Conservation (phyloP, 2,113 vertebrate genomes). For the Hemiscyllium ocellatum region DNA sequence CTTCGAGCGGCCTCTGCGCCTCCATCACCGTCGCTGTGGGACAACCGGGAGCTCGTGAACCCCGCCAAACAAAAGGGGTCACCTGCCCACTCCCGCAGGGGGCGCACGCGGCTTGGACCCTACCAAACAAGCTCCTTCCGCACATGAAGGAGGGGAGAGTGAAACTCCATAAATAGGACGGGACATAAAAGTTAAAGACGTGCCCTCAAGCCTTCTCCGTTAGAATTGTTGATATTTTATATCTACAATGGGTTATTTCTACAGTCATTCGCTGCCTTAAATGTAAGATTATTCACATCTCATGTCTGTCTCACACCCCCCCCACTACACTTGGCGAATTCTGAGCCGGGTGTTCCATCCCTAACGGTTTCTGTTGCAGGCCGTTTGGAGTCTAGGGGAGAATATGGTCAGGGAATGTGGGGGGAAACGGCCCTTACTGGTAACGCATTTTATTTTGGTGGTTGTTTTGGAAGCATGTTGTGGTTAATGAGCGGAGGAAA, state of each 20-base stretch:
- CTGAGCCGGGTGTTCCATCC: neutral
- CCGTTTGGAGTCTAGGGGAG: neutral
- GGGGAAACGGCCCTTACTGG: neutral
- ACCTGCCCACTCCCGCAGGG: neutral
- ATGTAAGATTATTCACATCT: neutral
- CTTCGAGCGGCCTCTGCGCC: conserved; percentile 56
- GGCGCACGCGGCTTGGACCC: neutral
- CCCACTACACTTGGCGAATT: neutral
- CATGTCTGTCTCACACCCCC: neutral
- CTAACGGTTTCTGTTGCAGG: neutral
- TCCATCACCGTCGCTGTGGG: conserved; percentile 43
- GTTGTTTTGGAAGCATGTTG: neutral
- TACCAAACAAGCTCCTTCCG: neutral
- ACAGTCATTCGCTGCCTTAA: neutral
- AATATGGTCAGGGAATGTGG: neutral
- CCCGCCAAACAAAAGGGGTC: neutral
- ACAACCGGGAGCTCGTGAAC: neutral
- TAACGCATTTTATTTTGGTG: neutral
- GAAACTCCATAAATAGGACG: neutral
- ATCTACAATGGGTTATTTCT: no score
- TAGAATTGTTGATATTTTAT: no score
- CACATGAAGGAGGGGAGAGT: neutral
- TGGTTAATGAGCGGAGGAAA: neutral
- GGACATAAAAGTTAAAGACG: neutral
- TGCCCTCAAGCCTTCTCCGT: no score